Evolutionary conservation across 1,140 invertebrate species (phyloP), one percentile per base, ranked within the genome.

Genomic region (Frieseomelitta varia): DNA sequence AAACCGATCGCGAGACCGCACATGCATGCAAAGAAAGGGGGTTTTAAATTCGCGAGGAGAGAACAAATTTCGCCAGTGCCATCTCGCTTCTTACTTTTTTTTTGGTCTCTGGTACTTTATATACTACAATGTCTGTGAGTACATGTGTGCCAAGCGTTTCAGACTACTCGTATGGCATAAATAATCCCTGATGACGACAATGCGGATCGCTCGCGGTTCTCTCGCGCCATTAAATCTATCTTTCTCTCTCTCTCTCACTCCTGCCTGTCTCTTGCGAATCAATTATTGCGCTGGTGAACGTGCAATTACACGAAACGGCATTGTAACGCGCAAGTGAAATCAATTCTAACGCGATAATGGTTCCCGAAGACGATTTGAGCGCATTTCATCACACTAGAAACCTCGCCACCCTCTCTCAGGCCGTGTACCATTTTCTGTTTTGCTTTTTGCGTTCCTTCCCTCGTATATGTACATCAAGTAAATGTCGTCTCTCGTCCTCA

Each of bases 391-490:
- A 55, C 76, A 75, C 73, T 81, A 72, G 47, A 34, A 34, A 19
- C 19, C 30, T 19, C 21, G 55, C 53, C 67, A 14, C n/a, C 19
- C 19, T 0, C 2, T 39, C 17, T 68, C 27, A 19, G 19, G 19
- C 79, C n/a, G n/a, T 61, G 39, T 39, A 39, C 8, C 39, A 47
- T 47, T 47, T 47, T 61, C 17, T 12, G 6, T 71, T 71, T 10
- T 47, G 14, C 24, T 24, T 8, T 51, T 68, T 30, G n/a, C 10
- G 27, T 17, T 15, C 27, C n/a, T 77, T 12, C 51, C n/a, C 19
- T 55, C 14, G 8, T 24, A 3, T 77, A 30, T 92, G 92, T 92
- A 53, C 91, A 92, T 61, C 89, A 92, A 79, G 85, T 91, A 86
- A 91, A 91, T 87, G 74, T 74, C 72, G 77, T 86, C 8, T 21